A percentile compares a stretch with the other conserved stretches of the same genome.
phyloP scores from a whole-genome alignment of 92 coral and sea anemone genomes.

The Blastomussa wellsi region DNA sequence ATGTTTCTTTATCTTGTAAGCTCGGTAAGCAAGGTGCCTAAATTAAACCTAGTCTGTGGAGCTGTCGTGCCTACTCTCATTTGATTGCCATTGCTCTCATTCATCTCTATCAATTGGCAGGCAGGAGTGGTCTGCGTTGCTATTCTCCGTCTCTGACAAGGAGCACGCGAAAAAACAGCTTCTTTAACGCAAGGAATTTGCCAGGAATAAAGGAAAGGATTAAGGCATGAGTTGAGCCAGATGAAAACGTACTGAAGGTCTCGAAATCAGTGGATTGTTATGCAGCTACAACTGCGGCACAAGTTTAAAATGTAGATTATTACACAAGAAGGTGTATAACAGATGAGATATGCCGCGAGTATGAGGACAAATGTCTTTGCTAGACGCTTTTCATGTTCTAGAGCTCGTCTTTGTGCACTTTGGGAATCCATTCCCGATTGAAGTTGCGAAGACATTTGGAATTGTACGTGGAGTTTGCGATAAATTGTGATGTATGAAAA shows the following conservation, averaged over 20 bases:
- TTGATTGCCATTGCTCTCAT: neutral
- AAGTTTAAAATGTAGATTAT: constrained; percentile 78
- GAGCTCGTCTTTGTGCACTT: constrained; percentile 2
- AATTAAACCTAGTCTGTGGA: no score
- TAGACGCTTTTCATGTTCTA: constrained; percentile 42
- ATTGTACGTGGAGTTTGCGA: constrained; percentile 8
- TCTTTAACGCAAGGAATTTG: constrained; percentile 60
- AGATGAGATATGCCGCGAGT: constrained; percentile 60
- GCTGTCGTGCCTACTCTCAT: no score
- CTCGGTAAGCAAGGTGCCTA: no score
- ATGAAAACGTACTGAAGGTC: constrained; percentile 80
- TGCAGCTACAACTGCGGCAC: constrained; percentile 73
- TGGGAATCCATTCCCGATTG: constrained; percentile 3
- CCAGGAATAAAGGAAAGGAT: constrained; percentile 79
- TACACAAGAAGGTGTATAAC: constrained; percentile 74
- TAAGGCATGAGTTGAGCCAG: constrained; percentile 66
- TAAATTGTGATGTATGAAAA: constrained; percentile 19
- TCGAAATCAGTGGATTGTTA: constrained; percentile 74
- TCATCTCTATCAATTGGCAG: neutral
- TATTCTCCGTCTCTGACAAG: neutral
- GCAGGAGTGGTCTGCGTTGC: neutral
- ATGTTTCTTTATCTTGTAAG: no score
- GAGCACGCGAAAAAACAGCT: constrained; percentile 25
- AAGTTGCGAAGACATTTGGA: constrained; percentile 11
- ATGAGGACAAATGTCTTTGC: constrained; percentile 53